Evolutionary conservation across 2,888 invertebrate genomes (phyloP), one percentile per base, ranked within the genome.

Genomic region (Caenorhabditis parvicauda): DNA sequence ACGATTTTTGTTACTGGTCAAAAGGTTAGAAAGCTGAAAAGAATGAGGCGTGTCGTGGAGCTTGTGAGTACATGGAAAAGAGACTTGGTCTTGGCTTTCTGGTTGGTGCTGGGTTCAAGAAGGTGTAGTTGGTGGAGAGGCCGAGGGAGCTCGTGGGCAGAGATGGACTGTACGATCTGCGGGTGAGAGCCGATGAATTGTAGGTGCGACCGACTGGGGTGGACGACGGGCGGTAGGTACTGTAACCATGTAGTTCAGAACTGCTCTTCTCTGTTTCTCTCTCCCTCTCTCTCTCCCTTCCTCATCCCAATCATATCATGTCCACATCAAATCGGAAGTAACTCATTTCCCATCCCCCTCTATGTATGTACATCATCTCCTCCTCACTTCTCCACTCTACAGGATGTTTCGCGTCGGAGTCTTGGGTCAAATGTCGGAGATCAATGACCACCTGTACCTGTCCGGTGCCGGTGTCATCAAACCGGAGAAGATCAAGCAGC

Each of bases 401-500:
- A 54, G 22, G 21, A 67, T 67, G 65, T 66, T 62, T 22, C 61
- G 71, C 25, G 53, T 71, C 19, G 80, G 75, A 5, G 59, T 76
- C 24, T 76, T 81, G 59, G 76, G 77, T 17, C 79, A 81, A 59
- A 83, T 84, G 49, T 82, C 90, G 2, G 87, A 89, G 65, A 86
- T 92, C 66, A 88, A 88, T 1, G 87, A 88, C 49, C 86, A 86
- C 25, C 84, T 92, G 22, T 89, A 88, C 81, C 86, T 92, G 37
- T 88, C 90, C 72, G 90, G 90, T 14, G 91, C 91, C 0, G 88
- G 88, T 47, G 88, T 88, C 0, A 85, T 88, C 21, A 86, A 88
- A 46, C 87, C 88, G 1, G 87, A 87, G 2, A 86, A 87, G 45
- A 84, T 92, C 32, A 86, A 87, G 64, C 86, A 86, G 47, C 87